Evolutionary conservation across 2,888 invertebrate genomes (phyloP).

Genomic region (Drosophila percnosoma): DNA sequence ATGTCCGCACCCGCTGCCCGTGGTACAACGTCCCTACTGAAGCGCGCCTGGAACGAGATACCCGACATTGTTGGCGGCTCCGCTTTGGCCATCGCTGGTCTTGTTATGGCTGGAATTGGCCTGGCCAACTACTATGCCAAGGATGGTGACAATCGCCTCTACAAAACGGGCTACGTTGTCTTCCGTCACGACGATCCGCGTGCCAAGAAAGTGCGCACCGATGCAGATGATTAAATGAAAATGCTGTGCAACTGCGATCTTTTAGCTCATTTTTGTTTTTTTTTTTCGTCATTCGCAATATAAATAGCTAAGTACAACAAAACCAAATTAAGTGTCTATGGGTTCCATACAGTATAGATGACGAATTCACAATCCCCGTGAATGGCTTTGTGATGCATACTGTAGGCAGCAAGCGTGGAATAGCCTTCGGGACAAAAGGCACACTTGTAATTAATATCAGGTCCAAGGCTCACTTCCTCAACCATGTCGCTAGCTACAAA

Average conservation of each 20-base stretch:
- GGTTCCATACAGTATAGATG: background rate
- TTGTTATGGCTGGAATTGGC: conserved; percentile 86
- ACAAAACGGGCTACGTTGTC: conserved; percentile 88
- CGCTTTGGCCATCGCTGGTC: conserved; percentile 87
- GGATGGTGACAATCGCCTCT: conserved; percentile 89
- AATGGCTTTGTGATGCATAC: conserved; percentile 45
- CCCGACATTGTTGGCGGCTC: conserved; percentile 89
- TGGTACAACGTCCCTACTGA: conserved; percentile 78
- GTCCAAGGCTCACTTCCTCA: conserved; percentile 11
- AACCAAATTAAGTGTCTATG: conserved; percentile 4
- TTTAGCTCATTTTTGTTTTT: conserved; percentile 31
- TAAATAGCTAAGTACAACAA: conserved; percentile 63
- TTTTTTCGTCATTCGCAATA: conserved; percentile 33
- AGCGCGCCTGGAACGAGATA: conserved; percentile 88
- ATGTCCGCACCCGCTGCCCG: conserved; percentile 81
- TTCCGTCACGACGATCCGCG: conserved; percentile 89
- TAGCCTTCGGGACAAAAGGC: conserved; percentile 39
- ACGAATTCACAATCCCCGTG: conserved; percentile 36
- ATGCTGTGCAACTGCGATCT: conserved; percentile 22
- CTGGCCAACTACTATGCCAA: conserved; percentile 86
- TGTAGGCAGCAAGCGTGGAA: conserved; percentile 50
- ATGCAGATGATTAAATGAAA: conserved; percentile 80
- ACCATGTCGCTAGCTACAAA: conserved; percentile 25
- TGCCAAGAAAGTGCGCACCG: conserved; percentile 86
- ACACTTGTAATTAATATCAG: conserved; percentile 36